Evolutionary conservation across 2,113 vertebrate species (phyloP), one percentile per base, ranked within the genome.

Genomic region (Cyprinus carpio): DNA sequence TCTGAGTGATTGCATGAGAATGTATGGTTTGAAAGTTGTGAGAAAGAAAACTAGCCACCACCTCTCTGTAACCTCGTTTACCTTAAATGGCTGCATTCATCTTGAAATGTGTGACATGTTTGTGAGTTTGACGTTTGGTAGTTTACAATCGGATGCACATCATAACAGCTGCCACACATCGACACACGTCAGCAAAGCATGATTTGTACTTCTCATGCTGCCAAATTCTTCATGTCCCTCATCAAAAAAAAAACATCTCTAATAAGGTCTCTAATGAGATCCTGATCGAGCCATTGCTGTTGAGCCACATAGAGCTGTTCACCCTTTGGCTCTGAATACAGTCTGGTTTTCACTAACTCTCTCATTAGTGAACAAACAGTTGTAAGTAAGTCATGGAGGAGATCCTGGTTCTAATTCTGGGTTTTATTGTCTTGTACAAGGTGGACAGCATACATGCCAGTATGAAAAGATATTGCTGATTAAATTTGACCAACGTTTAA

Each of bases 131-230:
- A 51, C 25, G 9, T 54, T 56, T 77, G 0, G 27, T 43, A 51
- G 58, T 76, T 46, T 46, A 29, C 10, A 60, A 62, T 75, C 6
- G 15, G 0, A 40, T 13, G 15, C 37, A 43, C 34, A 7, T 65
- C 37, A 65, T 29, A 64, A 9, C 6, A 77, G 74, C 37, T 40
- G 49, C 20, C 83, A 34, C 74, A 77, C 20, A 80, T 58, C 64
- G 37, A 54, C 51, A 43, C 71, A 76, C 18, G 40, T 20, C 31
- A 84, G 27, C 60, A 67, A 23, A 43, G 16, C 16, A 54, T 51
- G 29, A 84, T 78, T 78, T 85, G 67, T 69, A 60, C 75, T 20
- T 34, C 31, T 79, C 75, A 76, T 11, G 1, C 40, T 77, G 83
- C 74, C 58, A 49, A 34, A 46, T 77, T 54, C 4, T 84, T 84